Evolutionary conservation across 2,888 invertebrate genomes (phyloP), one percentile per base, ranked within the genome.

Genomic region (Mechanitis messenoides): DNA sequence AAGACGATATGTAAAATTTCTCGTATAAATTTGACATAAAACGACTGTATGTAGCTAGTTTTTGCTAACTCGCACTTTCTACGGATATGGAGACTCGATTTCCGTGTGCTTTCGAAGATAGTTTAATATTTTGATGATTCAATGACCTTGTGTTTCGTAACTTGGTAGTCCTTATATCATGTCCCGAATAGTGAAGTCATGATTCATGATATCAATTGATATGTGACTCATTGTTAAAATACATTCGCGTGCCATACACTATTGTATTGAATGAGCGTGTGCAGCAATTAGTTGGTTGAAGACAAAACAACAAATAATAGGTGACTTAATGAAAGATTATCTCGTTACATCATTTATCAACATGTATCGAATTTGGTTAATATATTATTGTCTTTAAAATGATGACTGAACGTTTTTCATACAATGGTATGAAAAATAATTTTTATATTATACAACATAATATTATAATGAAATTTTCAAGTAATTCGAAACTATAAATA

Each of bases 51-150:
- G 12, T 33, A 28, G 47, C 28, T 33, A 12, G 78, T 82, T 78
- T 74, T 76, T 76, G 74, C 74, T 71, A 73, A 84, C 84, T 84
- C 84, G 78, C 83, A 85, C 85, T 87, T 87, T 87, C 87, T 84
- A 84, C 80, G 68, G 71, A 73, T 75, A 78, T 73, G 74, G 75
- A 76, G 74, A 77, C 53, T 46, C 11, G 45, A 53, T 45, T 6
- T 38, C 55, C 35, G 35, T 69, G 72, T 71, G 74, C 76, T 81
- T 80, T 80, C 76, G 77, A 75, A 71, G 70, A 68, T 68, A 69
- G 74, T 79, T 79, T 78, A 74, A 75, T 77, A 79, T 79, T 79
- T 74, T 69, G 73, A 76, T 77, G 75, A 69, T 78, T 71, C 74
- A 74, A 70, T 69, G 73, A 72, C 76, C 75, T 75, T 75, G 73